phyloP scores from a whole-genome alignment of 1,140 invertebrate genomes.

The Steinernema khuongi region DNA sequence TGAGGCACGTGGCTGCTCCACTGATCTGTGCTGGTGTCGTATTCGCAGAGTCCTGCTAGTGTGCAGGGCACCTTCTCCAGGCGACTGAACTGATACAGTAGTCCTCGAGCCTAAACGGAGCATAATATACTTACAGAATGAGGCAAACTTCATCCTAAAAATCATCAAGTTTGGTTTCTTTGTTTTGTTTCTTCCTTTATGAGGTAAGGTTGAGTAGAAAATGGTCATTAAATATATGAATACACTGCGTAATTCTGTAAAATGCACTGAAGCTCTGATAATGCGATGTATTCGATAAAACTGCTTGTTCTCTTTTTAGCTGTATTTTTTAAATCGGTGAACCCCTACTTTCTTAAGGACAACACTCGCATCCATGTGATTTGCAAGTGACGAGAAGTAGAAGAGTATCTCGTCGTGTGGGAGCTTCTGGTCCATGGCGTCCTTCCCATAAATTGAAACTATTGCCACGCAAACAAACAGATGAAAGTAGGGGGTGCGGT shows the following conservation, averaged over 20 bases:
- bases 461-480: conserved; percentile 83
- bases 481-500: conserved; percentile 85
- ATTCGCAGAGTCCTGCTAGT: conserved; percentile 74
- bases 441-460: conserved; percentile 80
- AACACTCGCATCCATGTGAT: conserved; percentile 88
- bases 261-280: background rate
- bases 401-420: conserved; percentile 85
- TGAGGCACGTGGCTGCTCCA: conserved; percentile 46
- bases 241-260: conserved; percentile 16
- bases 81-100: conserved; percentile 80
- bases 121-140: background rate
- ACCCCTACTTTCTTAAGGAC: conserved; percentile 72
- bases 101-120: conserved; percentile 70
- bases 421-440: conserved; percentile 77
- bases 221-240: too few relatives aligned
- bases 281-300: background rate
- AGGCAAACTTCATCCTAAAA: background rate
- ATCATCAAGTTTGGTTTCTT: background rate
- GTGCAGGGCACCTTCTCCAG: conserved; percentile 79
- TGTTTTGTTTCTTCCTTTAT: background rate
- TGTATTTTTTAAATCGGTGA: background rate
- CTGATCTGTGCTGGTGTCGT: conserved; percentile 43
- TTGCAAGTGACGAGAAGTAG: conserved; percentile 85
- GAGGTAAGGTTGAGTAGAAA: too few relatives aligned
- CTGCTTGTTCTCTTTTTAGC: background rate